Conservation (phyloP, 2,797 vertebrate genomes). For the Alosa sapidissima region DNA sequence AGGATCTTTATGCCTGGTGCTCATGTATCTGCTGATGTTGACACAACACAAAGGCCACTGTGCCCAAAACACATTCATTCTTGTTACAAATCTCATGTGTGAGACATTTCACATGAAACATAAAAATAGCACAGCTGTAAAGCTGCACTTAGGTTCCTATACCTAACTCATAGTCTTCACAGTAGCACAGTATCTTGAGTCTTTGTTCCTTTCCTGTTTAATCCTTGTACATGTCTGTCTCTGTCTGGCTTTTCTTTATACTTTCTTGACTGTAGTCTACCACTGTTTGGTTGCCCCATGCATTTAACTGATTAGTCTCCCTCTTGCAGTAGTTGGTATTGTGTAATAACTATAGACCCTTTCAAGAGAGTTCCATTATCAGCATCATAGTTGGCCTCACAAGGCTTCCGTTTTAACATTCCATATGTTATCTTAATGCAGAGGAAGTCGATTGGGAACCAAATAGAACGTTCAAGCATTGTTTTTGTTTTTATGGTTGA, state of each 20-base stretch:
- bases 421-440: no score
- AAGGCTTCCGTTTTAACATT: no score
- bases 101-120: neutral
- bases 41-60: neutral
- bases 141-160: neutral
- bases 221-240: neutral
- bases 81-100: neutral
- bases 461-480: no score
- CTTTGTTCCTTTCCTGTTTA: neutral
- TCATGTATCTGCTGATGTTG: no score
- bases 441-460: no score
- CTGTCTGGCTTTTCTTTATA: neutral
- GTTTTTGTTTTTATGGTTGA: no score
- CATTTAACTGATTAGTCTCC: neutral
- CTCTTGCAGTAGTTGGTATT: neutral
- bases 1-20: neutral
- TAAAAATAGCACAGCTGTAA: neutral
- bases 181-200: neutral
- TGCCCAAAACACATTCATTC: neutral
- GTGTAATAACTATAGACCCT: no score
- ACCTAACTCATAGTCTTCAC: neutral
- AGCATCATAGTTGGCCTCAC: no score
- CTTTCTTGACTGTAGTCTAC: neutral
- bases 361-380: no score
- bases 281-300: neutral